Conservation (phyloP, 2,888 invertebrate species). For the Drosophila incognita region DNA sequence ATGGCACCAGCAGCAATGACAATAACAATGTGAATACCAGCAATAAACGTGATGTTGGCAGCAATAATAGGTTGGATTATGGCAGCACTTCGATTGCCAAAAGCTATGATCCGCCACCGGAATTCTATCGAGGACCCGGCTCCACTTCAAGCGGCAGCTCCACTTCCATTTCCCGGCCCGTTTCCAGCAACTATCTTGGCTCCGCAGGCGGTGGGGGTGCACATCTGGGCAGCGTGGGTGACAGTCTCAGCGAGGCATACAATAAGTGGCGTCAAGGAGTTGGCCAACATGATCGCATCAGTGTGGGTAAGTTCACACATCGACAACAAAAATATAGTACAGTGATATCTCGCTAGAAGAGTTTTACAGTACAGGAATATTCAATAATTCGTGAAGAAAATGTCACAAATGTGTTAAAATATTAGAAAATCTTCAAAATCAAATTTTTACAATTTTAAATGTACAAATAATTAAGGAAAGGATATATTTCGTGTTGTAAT, state of each 20-base stretch:
- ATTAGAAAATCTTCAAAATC: neutral
- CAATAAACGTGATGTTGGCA: constrained; percentile 44
- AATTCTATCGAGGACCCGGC: constrained; percentile 80
- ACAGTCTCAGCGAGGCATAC: constrained; percentile 63
- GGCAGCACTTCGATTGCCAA: constrained; percentile 66
- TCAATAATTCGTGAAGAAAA: neutral
- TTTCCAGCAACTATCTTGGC: constrained; percentile 4
- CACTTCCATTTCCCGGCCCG: constrained; percentile 3
- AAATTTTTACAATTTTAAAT: neutral
- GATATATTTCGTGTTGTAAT: neutral
- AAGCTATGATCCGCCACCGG: constrained; percentile 81
- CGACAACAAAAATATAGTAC: neutral
- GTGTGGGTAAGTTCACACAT: constrained; percentile 76
- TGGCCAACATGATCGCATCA: constrained; percentile 75
- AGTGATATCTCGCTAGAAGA: neutral
- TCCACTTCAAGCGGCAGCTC: constrained; percentile 34
- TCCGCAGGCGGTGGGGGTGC: constrained; percentile 11
- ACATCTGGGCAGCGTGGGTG: constrained; percentile 53
- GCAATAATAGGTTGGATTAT: constrained; percentile 56
- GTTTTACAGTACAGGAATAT: neutral
- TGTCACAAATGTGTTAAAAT: neutral
- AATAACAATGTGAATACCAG: constrained; percentile 33
- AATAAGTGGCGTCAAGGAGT: constrained; percentile 71
- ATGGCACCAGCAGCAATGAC: constrained; percentile 16
- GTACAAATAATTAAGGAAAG: neutral